Percentiles rank a stretch among this genome's conserved stretches.
Conservation (phyloP, 2,113 vertebrate species). For the Panthera uncia region DNA sequence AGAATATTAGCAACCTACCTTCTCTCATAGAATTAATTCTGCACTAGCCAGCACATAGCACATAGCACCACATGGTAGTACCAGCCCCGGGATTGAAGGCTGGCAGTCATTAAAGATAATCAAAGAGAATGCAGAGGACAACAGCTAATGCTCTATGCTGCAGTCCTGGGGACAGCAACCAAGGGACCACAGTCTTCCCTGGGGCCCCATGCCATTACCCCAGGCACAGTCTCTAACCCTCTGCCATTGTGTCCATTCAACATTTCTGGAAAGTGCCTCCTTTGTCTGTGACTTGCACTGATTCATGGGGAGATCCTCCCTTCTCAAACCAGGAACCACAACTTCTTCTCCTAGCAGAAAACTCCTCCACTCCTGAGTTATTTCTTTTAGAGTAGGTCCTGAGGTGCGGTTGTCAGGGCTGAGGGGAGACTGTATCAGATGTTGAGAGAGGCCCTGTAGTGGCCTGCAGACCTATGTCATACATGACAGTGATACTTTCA, state of each 20-base stretch:
- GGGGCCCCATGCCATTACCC: neutral
- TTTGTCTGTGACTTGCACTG: neutral
- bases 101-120: neutral
- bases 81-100: neutral
- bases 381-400: neutral
- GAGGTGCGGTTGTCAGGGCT: neutral
- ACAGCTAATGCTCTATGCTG: neutral
- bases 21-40: neutral
- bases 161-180: neutral
- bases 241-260: neutral
- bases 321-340: neutral
- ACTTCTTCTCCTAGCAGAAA: neutral
- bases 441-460: neutral
- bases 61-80: too few relatives aligned
- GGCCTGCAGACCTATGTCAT: neutral
- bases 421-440: neutral
- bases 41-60: too few relatives aligned
- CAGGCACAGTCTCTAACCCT: neutral
- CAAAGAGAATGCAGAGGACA: neutral
- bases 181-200: neutral
- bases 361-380: neutral
- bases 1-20: neutral
- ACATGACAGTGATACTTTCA: neutral
- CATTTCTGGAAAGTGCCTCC: neutral
- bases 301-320: neutral